Evolutionary conservation across 2,113 vertebrate genomes (phyloP), one percentile per base, ranked within the genome.

Genomic region (Misgurnus anguillicaudatus): DNA sequence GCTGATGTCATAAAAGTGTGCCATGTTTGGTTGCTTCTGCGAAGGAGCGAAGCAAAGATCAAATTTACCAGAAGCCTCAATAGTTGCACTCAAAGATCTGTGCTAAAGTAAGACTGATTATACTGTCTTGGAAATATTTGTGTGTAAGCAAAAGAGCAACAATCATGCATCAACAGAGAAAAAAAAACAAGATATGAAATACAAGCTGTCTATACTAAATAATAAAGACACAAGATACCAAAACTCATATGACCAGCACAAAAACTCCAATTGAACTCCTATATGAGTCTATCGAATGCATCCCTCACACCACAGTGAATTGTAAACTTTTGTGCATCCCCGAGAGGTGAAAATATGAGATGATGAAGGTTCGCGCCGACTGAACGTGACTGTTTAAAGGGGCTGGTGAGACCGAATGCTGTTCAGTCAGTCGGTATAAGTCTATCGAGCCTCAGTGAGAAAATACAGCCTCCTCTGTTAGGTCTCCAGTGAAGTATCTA

Each of bases 61-160:
- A 89, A 85, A 86, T 75, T 75, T 75, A 80, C 79, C 63, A 68
- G 48, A 74, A 51, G 70, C 42, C 66, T 69, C 60, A 58, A 47
- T 63, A 68, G 86, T 67, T 83, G 74, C 79, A 75, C 38, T 81
- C 65, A 48, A 5, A 80, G 62, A 74, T 16, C 51, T 87, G 82
- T 85, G 85, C 87, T 86, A 86, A 82, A 82, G 74, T 86, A 89
- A 89, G 89, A 91, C 89, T 90, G 90, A 89, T 89, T 84, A 86
- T 82, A 84, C 87, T 88, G 89, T 89, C 86, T 90, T 87, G 71
- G 84, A 86, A 88, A 75, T 58, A 17, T 80, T 66, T 58, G 17
- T 39, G 31, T 75, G 63, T 61, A 80, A 80, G 79, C 71, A 75
- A 76, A 76, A 76, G 42, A 61, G 39, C 57, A 61, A 62, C 45